Evolutionary conservation across 1,140 invertebrate genomes (phyloP), one percentile per base, ranked within the genome.

Genomic region (Pteromalus puparum): DNA sequence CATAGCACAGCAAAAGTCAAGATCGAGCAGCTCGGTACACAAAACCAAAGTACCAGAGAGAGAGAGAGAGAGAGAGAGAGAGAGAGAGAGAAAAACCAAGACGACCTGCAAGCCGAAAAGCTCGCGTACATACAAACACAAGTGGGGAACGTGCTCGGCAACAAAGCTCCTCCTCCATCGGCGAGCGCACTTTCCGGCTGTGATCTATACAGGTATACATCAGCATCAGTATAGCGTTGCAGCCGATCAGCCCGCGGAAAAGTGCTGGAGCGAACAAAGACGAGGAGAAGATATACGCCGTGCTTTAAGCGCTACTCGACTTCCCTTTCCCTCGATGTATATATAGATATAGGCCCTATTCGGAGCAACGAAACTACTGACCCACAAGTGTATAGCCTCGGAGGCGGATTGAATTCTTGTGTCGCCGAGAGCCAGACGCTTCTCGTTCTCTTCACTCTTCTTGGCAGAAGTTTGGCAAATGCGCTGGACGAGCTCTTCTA

Each of bases 91-190:
- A 24, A 1, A 24, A 13, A 13, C n/a, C 68, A 26, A 34, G 30
- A 34, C 30, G 30, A 34, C 30, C 30, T n/a, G n/a, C n/a, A n/a
- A n/a, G n/a, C n/a, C n/a, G n/a, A n/a, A n/a, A n/a, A n/a, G n/a
- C n/a, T n/a, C n/a, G n/a, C n/a, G n/a, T n/a, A n/a, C n/a, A n/a
- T n/a, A n/a, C n/a, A n/a, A n/a, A n/a, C n/a, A n/a, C n/a, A 74
- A 42, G 34, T 74, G 74, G 74, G 85, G 86, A 88, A 91, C 90
- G 90, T 91, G 91, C 87, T 85, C 74, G 26, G 83, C 81, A 87
- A 91, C 90, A 91, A 91, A 91, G 88, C 84, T 82, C 83, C 74
- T 38, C 46, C 86, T 68, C 85, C 87, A 83, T 84, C 48, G 74
- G 83, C 86, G 87, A 91, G 85, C 87, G 86, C 80, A 84, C 86